Conservation (phyloP, 2,888 invertebrate species). For the Leptothorax acervorum region DNA sequence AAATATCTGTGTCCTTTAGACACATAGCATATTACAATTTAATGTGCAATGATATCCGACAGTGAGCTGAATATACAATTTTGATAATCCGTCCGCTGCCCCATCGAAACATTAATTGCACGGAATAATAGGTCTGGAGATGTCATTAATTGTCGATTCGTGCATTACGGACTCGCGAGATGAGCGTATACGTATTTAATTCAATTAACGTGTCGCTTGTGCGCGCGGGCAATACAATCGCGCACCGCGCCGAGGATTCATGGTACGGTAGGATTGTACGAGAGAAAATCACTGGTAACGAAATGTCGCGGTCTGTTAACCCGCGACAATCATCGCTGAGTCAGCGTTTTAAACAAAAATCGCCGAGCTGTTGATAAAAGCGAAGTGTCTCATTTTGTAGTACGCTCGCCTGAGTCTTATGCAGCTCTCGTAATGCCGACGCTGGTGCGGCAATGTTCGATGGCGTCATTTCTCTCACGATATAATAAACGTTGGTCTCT, state of each 20-base stretch:
- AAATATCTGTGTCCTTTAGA: not conserved
- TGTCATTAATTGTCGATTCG: slow-evolving; percentile 36
- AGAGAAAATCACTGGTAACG: slow-evolving; percentile 60
- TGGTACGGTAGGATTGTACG: not conserved
- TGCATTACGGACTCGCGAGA: not conserved
- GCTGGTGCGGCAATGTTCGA: slow-evolving; percentile 47
- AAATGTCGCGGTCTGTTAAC: slow-evolving; percentile 73
- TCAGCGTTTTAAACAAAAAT: slow-evolving; percentile 66
- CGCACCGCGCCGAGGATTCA: slow-evolving; percentile 53
- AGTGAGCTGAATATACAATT: not conserved
- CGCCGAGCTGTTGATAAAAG: slow-evolving; percentile 57
- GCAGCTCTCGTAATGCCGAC: slow-evolving; percentile 32
- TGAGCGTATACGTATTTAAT: slow-evolving; percentile 16
- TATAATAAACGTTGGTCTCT: slow-evolving; percentile 33
- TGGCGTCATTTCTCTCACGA: slow-evolving; percentile 21
- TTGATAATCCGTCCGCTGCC: not conserved
- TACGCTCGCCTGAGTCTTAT: slow-evolving; percentile 34
- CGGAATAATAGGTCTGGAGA: slow-evolving; percentile 1
- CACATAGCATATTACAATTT: not conserved
- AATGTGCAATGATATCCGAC: slow-evolving; percentile 7
- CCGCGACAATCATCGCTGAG: slow-evolving; percentile 71
- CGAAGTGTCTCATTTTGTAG: slow-evolving; percentile 38
- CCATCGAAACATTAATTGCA: slow-evolving; percentile 25
- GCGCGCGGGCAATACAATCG: slow-evolving; percentile 33
- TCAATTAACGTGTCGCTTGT: slow-evolving; percentile 25